Base-by-base conservation (phyloP, 2,797 vertebrate genomes). In the Enteromius mattozi region DNA sequence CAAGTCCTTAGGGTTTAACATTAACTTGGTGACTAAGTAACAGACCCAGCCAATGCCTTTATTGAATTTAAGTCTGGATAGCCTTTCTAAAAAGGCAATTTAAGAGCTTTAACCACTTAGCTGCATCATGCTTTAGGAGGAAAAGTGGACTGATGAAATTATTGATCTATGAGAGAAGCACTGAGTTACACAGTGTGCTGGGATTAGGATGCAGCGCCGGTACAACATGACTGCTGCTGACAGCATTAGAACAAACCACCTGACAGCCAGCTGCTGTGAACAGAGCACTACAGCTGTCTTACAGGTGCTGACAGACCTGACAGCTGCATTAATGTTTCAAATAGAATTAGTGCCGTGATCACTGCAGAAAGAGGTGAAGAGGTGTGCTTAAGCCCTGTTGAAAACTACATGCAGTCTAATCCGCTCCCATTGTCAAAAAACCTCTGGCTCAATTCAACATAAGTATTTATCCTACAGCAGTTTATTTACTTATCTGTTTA, bases 111-210 rank as follows among this genome's bases (percentile, higher is more conserved):
- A 7, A 37, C 37, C 47, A 45, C 71, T 76, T 68, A 76, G 59
- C 56, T 86, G 69, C 75, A 45, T 79, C 59, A 79, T 40, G n/a
- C 49, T 19, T 54, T 79, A 54, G 47, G 68, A 75, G 81, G 40
- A 75, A 80, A 45, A 56, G 14, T 1, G 49, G 77, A 68, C 72
- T 80, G 76, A 86, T 83, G 76, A 83, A 83, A 59, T 75, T 80
- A 86, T 83, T 56, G 81, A 86, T 86, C 81, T 79, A 72, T 74
- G 24, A 79, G 59, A 78, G 66, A 49, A 69, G 35, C 37, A 70
- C 42, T 77, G 78, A 37, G 49, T 76, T 56, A 68, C 30, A 37
- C 21, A 45, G 33, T 21, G 27, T 40, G 24, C 70, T 56, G 45
- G 59, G 68, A 65, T 51, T 56, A 42, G 49, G 66, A 81, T 61